Evolutionary conservation across 1,140 invertebrate species (phyloP).

Genomic region (Sminthurides bifidus): DNA sequence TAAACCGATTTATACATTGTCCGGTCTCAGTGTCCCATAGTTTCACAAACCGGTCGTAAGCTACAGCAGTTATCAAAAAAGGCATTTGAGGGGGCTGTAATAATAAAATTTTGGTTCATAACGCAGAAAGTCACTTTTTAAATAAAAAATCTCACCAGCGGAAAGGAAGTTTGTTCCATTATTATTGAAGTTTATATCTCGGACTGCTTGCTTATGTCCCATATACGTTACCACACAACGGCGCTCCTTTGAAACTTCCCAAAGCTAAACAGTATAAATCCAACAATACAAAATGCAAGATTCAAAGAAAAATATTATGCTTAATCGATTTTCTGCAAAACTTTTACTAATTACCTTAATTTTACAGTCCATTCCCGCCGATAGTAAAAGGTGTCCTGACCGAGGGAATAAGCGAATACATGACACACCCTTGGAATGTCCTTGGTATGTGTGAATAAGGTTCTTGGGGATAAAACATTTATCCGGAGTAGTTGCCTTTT

Average conservation of each 20-base stretch:
- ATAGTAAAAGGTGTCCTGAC: slow-evolving; percentile 87
- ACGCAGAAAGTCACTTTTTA: too few relatives aligned
- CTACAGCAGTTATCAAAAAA: slow-evolving; percentile 34
- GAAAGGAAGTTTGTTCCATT: slow-evolving; percentile 84
- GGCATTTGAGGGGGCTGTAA: not conserved
- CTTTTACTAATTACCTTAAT: slow-evolving; percentile 57
- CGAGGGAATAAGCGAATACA: slow-evolving; percentile 90
- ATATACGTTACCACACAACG: slow-evolving; percentile 90
- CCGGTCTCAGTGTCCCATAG: slow-evolving; percentile 99
- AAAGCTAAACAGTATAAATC: slow-evolving; percentile 51
- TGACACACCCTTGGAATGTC: slow-evolving; percentile 94
- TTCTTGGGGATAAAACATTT: slow-evolving; percentile 96
- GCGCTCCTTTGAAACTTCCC: slow-evolving; percentile 95
- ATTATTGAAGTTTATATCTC: slow-evolving; percentile 95
- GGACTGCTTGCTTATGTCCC: slow-evolving; percentile 91
- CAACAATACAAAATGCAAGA: not conserved
- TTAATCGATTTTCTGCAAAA: slow-evolving; percentile 7
- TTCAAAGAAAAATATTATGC: not conserved
- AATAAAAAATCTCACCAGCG: slow-evolving; percentile 47
- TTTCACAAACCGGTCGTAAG: slow-evolving; percentile 86
- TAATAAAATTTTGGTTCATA: too few relatives aligned
- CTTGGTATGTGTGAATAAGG: slow-evolving; percentile 91
- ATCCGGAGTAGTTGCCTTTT: slow-evolving; percentile 88
- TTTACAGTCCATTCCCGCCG: slow-evolving; percentile 91
- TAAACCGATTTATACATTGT: slow-evolving; percentile 79